A percentile compares a stretch with the other conserved stretches of the same genome.
These are phyloP conservation scores for Psilanteris sp. DNA, from an alignment of 1,140 invertebrate genomes.

Conservation along the genomic window DNA sequence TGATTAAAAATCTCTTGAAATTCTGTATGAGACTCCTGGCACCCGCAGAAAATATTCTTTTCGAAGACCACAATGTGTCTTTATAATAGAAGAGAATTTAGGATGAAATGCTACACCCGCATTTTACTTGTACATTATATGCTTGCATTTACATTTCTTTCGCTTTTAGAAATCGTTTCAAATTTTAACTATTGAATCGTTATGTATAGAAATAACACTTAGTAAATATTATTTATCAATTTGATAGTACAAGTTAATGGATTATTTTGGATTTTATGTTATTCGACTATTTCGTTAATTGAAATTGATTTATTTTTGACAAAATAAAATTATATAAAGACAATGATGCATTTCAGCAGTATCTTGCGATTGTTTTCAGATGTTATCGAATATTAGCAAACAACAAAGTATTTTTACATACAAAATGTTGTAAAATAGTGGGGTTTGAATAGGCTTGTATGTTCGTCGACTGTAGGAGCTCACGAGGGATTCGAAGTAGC, in stretches of 20 bases:
- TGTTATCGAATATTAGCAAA: slow-evolving; percentile 8
- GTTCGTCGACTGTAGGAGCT: slow-evolving; percentile 17
- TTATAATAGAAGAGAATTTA: slow-evolving; percentile 14
- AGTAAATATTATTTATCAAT: too few species aligned
- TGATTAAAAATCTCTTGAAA: slow-evolving; percentile 20
- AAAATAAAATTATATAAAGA: too few species aligned
- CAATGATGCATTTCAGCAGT: slow-evolving; percentile 1
- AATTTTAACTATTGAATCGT: too few species aligned
- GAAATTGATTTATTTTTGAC: too few species aligned
- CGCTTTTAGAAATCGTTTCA: background rate
- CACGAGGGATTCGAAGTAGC: slow-evolving; percentile 38
- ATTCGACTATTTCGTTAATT: background rate
- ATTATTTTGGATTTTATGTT: background rate
- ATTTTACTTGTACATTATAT: slow-evolving; percentile 20
- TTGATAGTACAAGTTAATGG: too few species aligned
- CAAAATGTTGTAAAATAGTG: slow-evolving; percentile 30
- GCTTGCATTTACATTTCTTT: background rate
- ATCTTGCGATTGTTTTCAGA: slow-evolving; percentile 13
- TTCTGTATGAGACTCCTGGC: slow-evolving; percentile 18
- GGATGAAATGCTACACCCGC: slow-evolving; percentile 25
- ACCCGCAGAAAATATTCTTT: slow-evolving; percentile 34
- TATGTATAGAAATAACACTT: too few species aligned
- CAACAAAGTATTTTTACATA: slow-evolving; percentile 6
- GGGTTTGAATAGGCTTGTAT: slow-evolving; percentile 32
- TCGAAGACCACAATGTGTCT: slow-evolving; percentile 14